Evolutionary conservation across 64 coral and sea anemone genomes (phyloP).

Genomic region (Stylophora pistillata): DNA sequence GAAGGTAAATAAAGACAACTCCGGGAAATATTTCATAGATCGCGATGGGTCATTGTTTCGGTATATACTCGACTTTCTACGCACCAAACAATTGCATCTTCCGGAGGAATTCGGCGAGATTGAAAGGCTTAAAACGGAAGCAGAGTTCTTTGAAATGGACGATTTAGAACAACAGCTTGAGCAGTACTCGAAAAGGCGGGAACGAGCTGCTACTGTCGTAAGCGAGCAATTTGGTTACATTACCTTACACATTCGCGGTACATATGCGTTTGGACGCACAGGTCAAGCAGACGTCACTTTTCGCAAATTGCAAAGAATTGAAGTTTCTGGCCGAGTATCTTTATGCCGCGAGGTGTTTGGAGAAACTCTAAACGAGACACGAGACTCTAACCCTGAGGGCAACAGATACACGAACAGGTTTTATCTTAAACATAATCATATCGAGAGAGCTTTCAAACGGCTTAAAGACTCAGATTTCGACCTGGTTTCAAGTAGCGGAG

Average conservation of each 20-base stretch:
- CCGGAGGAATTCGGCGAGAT: constrained; percentile 76
- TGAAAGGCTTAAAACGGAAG: constrained; percentile 78
- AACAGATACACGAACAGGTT: constrained; percentile 91
- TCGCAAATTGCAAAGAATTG: constrained; percentile 87
- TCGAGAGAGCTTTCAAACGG: constrained; percentile 87
- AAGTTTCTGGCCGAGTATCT: constrained; percentile 82
- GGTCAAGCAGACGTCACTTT: constrained; percentile 81
- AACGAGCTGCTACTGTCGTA: constrained; percentile 18
- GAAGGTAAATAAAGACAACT: constrained; percentile 61
- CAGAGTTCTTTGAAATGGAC: constrained; percentile 76
- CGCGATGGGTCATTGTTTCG: constrained; percentile 83
- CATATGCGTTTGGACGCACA: constrained; percentile 76
- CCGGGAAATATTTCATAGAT: constrained; percentile 89
- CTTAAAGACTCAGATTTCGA: constrained; percentile 71
- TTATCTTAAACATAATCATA: constrained; percentile 83
- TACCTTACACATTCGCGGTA: constrained; percentile 80
- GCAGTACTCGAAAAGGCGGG: constrained; percentile 15
- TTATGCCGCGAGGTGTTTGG: constrained; percentile 87
- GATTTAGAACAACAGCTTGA: constrained; percentile 72
- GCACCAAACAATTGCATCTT: constrained; percentile 67
- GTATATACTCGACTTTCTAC: constrained; percentile 81
- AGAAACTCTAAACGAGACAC: constrained; percentile 70
- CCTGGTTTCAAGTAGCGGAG: constrained; percentile 70
- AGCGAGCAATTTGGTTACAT: constrained; percentile 76
- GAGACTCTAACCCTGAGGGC: constrained; percentile 75